Conservation (phyloP, 2,113 vertebrate species). For the Peucedramus taeniatus region DNA sequence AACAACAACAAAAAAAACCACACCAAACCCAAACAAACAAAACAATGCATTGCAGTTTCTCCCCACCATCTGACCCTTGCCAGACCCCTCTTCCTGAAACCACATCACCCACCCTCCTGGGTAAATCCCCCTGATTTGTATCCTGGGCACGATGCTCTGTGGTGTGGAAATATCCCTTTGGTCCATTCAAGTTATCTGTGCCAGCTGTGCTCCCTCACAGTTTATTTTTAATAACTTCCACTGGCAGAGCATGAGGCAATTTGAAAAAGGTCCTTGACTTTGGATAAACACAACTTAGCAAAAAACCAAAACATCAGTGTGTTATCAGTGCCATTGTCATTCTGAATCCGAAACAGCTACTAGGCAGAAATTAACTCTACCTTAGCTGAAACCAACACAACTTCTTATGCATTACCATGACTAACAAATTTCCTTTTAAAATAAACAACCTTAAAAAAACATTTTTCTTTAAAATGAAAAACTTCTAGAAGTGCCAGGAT, state of each 20-base stretch:
- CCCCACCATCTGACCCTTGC: background rate
- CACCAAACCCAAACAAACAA: too few species aligned
- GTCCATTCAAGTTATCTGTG: rapidly evolving
- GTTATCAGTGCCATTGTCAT: background rate
- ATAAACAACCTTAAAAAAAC: background rate
- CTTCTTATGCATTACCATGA: background rate
- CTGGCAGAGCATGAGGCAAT: background rate
- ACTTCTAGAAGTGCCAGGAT: background rate
- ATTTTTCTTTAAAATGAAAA: background rate
- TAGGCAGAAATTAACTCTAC: background rate
- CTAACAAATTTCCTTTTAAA: background rate
- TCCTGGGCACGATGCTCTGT: background rate
- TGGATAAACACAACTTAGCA: background rate
- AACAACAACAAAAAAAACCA: background rate
- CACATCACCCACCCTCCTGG: background rate
- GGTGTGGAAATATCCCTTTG: background rate
- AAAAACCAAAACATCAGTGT: background rate
- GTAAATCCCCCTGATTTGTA: background rate
- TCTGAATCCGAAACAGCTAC: background rate
- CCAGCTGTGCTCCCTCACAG: background rate
- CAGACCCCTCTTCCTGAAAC: background rate
- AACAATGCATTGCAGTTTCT: background rate
- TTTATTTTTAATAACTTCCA: background rate
- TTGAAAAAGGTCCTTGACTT: background rate
- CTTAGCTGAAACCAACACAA: background rate